phyloP scores from a whole-genome alignment of 2,888 invertebrate species.

The Anorthoa munda region DNA sequence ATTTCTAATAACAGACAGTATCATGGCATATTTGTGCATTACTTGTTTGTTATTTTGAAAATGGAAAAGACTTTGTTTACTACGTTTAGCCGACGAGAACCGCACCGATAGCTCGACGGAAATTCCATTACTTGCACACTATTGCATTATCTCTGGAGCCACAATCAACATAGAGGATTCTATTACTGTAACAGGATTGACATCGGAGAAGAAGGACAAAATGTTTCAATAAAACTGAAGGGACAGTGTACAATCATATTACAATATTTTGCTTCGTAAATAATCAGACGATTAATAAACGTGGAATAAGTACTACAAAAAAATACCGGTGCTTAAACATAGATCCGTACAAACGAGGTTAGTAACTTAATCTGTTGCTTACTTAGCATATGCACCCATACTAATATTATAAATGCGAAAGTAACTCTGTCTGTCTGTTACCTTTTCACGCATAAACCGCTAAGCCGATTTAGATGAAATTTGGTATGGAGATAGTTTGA shows the following conservation, averaged over 20 bases:
- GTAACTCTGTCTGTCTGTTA: no score
- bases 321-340: neutral
- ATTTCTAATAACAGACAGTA: neutral
- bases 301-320: neutral
- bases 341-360: slow-evolving; percentile 3
- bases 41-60: neutral
- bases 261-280: neutral
- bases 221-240: slow-evolving; percentile 16
- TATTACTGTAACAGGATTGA: slow-evolving; percentile 1
- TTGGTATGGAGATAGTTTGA: no score
- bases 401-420: no score
- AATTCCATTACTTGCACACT: slow-evolving; percentile 17
- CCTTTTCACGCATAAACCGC: no score
- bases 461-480: no score
- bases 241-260: neutral
- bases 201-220: neutral
- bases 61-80: neutral
- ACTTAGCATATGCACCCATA: neutral
- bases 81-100: neutral
- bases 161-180: slow-evolving; percentile 4
- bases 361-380: slow-evolving; percentile 16
- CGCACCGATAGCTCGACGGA: slow-evolving; percentile 6
- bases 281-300: neutral
- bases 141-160: slow-evolving; percentile 26
- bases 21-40: neutral